Conservation (phyloP, 64 coral and sea anemone species). For the Cladopsammia gracilis region DNA sequence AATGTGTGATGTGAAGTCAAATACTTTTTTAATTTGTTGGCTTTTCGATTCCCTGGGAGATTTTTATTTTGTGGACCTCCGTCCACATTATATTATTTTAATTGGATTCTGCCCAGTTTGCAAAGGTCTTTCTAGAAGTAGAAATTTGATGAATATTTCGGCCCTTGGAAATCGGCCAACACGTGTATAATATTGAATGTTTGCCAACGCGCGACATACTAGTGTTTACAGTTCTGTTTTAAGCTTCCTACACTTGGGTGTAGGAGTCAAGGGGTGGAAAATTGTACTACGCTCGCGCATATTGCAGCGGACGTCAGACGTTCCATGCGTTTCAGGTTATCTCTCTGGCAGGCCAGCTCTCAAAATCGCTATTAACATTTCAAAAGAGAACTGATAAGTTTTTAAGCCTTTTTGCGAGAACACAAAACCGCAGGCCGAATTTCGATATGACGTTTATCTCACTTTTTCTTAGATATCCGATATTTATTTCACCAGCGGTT, state of each 20-base stretch:
- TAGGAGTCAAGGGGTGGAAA: background rate
- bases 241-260: background rate
- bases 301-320: no score
- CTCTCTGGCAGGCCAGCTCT: no score
- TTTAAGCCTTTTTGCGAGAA: no score
- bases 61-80: background rate
- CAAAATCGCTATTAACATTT: no score
- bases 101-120: background rate
- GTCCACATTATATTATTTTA: background rate
- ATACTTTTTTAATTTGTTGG: background rate
- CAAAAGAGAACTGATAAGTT: no score
- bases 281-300: no score
- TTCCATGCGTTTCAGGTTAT: no score
- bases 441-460: no score
- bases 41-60: background rate
- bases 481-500: no score
- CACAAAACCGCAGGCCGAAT: no score
- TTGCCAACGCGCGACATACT: background rate
- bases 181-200: constrained; percentile 15
- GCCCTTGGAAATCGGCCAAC: background rate
- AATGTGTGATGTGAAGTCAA: constrained; percentile 6
- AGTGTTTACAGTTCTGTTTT: background rate
- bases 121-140: background rate
- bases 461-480: no score
- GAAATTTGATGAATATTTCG: background rate